Base-by-base conservation (phyloP, 2,113 vertebrate genomes). In the Notechis scutatus region DNA sequence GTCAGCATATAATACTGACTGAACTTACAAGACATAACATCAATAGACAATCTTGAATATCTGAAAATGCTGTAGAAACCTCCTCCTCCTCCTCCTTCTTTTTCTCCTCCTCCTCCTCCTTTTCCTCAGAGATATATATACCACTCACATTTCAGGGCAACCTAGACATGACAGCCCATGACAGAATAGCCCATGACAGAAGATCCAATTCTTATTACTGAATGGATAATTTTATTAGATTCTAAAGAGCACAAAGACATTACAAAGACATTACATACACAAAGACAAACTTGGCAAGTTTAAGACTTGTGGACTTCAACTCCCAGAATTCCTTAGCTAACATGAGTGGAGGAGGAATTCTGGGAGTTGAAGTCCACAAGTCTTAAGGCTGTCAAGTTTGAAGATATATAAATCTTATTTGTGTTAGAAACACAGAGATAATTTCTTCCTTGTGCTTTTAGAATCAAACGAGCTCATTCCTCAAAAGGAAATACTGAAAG, bases 171-270 rank as follows among this genome's bases (percentile, higher is more conserved):
- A 12, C 87, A 61, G 24, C 23, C 59, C 24, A 26, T 90, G 52
- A 24, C 24, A 95, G 69, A 91, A 15, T 2, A 61, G 24, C 21
- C 59, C 9, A 26, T 90, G 57, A 24, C 23, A 95, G 69, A 91
- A 15, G 55, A 91, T 1, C 47, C 3, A 55, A 18, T 1, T 88
- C 81, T 3, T 89, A 8, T 64, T 93, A 92, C 3, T 88, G 42
- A 95, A 0, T 0, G 91, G 91, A 5, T 93, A 42, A 94, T 42
- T 88, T 92, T 81, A 94, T 74, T 94, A 85, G 0, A 94, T 91
- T 94, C 88, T 56, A 93, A 93, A 92, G 20, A 92, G 18, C 6
- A 93, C 1, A 57, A 92, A 0, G 1, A n/a, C n/a, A n/a, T n/a
- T n/a, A n/a, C n/a, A n/a, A n/a, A n/a, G n/a, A n/a, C n/a, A n/a